Percentiles rank a stretch among this genome's conserved stretches.
Conservation (phyloP, 2,888 invertebrate species). For the Dolichomitus sp. region DNA sequence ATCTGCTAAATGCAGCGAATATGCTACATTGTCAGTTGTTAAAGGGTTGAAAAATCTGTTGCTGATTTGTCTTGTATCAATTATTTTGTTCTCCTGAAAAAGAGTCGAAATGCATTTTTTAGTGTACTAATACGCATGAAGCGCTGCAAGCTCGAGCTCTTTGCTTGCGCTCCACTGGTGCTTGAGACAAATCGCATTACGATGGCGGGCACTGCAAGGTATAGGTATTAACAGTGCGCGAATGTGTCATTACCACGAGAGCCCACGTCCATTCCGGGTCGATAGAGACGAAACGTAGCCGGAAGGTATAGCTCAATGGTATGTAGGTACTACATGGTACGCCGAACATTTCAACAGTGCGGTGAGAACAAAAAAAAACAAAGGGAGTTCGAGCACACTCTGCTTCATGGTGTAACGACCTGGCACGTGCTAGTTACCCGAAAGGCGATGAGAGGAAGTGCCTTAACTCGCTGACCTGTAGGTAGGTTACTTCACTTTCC, state of each 20-base stretch:
- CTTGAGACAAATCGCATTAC: conserved; percentile 57
- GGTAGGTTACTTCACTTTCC: background rate
- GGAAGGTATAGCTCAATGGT: background rate
- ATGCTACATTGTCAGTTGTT: no score
- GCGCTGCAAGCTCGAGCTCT: conserved; percentile 26
- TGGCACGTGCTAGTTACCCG: conserved; percentile 14
- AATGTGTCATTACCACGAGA: conserved; percentile 44
- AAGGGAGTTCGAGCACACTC: conserved; percentile 23
- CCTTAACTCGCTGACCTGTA: background rate
- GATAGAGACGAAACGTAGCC: conserved; percentile 43
- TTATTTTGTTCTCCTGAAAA: background rate
- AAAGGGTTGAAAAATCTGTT: no score
- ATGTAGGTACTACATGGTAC: conserved; percentile 9
- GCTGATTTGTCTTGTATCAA: no score
- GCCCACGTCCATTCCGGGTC: conserved; percentile 22
- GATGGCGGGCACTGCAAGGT: conserved; percentile 19
- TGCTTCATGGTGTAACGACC: background rate
- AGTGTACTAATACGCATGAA: conserved; percentile 6
- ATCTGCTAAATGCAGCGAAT: no score
- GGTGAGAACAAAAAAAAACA: conserved; percentile 15
- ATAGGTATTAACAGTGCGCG: conserved; percentile 5
- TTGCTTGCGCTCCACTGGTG: conserved; percentile 35
- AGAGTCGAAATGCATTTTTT: conserved; percentile 14
- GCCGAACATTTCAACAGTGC: conserved; percentile 11
- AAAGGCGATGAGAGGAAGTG: background rate